Percentiles rank a stretch among this genome's conserved stretches.
Evolutionary conservation across 2,888 invertebrate species (phyloP).

Genomic region (Hyppa rectilinea): DNA sequence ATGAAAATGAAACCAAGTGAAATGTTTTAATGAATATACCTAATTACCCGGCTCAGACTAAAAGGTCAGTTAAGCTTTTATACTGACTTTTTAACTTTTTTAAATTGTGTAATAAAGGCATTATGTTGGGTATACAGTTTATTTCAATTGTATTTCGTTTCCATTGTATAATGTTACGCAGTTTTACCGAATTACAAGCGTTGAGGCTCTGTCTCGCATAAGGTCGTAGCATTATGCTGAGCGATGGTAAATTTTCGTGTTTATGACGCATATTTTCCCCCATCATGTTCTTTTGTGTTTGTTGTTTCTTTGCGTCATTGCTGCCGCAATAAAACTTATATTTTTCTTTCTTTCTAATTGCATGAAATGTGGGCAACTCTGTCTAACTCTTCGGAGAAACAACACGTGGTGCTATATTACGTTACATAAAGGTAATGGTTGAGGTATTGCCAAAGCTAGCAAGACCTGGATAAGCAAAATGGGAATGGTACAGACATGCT

Average conservation of each 20-base stretch:
- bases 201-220: too few species aligned
- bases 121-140: constrained; percentile 15
- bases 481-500: not conserved
- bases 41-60: not conserved
- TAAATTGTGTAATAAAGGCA: constrained; percentile 3
- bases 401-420: too few species aligned
- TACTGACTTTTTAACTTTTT: constrained; percentile 10
- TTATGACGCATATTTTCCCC: too few species aligned
- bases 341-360: too few species aligned
- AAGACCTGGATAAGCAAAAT: not conserved
- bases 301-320: too few species aligned
- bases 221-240: too few species aligned
- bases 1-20: constrained; percentile 19
- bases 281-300: too few species aligned
- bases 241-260: too few species aligned
- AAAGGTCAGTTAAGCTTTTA: constrained; percentile 10
- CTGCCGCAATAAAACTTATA: too few species aligned
- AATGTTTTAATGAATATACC: constrained; percentile 24
- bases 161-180: constrained; percentile 27
- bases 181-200: not conserved
- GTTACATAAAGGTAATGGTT: not conserved
- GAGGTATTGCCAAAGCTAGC: not conserved
- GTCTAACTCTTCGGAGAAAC: too few species aligned
- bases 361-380: too few species aligned
- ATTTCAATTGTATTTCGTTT: constrained; percentile 21